Evolutionary conservation across 2,113 vertebrate species (phyloP), one percentile per base, ranked within the genome.

Genomic region (Prionailurus bengalensis): DNA sequence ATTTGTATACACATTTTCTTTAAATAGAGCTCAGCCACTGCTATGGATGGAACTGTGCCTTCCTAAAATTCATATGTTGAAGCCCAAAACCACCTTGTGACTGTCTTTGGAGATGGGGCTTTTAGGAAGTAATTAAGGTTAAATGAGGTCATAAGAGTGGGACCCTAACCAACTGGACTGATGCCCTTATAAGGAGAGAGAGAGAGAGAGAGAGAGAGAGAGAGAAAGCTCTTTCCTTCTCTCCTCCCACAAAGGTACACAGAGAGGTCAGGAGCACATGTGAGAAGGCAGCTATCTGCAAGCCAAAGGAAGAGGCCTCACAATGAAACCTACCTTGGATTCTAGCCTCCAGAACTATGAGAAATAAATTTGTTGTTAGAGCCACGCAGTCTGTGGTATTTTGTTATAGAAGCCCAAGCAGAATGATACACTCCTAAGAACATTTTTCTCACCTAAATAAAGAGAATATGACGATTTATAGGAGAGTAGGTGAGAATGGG

Each of bases 341-440:
- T 76, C 74, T 42, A 91, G 25, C 48, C 16, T 87, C 65, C 36
- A 48, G 55, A 91, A 94, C 23, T 74, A 13, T 66, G 66, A 87
- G 58, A 91, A 94, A 36, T 39, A 74, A 74, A 94, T 39, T 66
- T 96, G 70, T 66, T 89, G n/a, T 48, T 55, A 85, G 73, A 94
- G 79, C 15, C 39, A 96, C 45, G 25, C 13, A 58, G 61, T 76
- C 39, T 70, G n/a, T 21, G 33, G 48, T 33, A 95, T 82, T 96
- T 84, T 65, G 7, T 94, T n/a, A 76, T 45, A 61, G 45, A n/a
- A 94, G 48, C 42, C 31, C 7, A 14, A 63, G 45, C 6, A 63
- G 51, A 76, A 5, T 80, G 13, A 53, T 42, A 82, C 19, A 78
- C 29, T 31, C 11, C 29, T 48, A 73, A 58, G 3, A 76, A 65